phyloP scores from a whole-genome alignment of 2,113 vertebrate genomes.

The Microcebus griseorufus region DNA sequence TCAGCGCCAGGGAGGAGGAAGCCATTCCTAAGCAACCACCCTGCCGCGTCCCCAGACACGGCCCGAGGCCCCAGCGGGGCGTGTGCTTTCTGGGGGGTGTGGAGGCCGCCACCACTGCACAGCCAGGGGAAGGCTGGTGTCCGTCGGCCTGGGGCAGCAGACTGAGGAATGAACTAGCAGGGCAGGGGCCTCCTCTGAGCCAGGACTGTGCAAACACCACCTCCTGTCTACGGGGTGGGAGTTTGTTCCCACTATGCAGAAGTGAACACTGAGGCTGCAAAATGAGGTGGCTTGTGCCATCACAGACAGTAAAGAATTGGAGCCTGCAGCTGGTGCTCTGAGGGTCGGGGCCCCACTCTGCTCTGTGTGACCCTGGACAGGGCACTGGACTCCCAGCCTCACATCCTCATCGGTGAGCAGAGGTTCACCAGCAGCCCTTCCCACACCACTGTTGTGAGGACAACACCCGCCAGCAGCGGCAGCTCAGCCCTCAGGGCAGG shows the following conservation, averaged over 20 bases:
- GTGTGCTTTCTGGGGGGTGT: rapidly evolving
- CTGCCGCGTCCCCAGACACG: background rate
- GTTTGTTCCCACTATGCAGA: background rate
- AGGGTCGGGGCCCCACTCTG: background rate
- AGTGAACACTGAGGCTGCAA: rapidly evolving
- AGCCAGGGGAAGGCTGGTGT: background rate
- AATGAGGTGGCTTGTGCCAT: rapidly evolving
- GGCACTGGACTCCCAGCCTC: background rate
- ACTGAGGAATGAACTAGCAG: rapidly evolving
- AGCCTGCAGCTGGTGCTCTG: rapidly evolving
- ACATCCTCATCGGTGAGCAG: rapidly evolving
- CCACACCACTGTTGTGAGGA: rapidly evolving
- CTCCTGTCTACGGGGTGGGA: rapidly evolving
- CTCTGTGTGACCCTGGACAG: background rate
- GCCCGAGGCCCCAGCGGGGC: background rate
- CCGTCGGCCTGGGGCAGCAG: background rate
- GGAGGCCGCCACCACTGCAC: background rate
- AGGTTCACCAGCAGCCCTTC: background rate
- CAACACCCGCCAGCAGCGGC: rapidly evolving
- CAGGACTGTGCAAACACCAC: background rate
- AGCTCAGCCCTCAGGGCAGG: background rate
- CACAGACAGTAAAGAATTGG: background rate
- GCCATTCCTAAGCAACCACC: background rate
- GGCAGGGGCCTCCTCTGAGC: rapidly evolving
- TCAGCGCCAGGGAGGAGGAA: background rate